phyloP scores from a whole-genome alignment of 2,797 vertebrate species.

The Chelidonichthys spinosus region DNA sequence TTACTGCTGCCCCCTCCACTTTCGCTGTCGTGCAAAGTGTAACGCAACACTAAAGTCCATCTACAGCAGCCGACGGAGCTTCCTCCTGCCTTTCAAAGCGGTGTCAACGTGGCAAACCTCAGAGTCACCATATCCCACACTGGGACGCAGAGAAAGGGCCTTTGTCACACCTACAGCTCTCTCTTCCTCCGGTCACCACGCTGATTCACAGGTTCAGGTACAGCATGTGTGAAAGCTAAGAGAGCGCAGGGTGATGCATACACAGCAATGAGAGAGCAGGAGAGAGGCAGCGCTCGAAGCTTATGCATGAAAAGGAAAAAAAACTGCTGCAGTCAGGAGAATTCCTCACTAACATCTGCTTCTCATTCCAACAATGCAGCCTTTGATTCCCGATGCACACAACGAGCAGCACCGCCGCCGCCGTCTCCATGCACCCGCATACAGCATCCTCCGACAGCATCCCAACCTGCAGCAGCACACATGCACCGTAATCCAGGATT shows the following conservation, averaged over 20 bases:
- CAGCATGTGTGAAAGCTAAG: slow-evolving; percentile 44
- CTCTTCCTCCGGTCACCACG: slow-evolving; percentile 43
- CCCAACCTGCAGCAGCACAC: slow-evolving; percentile 39
- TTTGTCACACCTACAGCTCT: slow-evolving; percentile 47
- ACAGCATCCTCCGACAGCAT: slow-evolving; percentile 49
- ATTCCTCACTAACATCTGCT: slow-evolving; percentile 92
- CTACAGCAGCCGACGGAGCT: slow-evolving; percentile 45
- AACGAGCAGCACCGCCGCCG: slow-evolving; percentile 38
- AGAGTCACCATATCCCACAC: slow-evolving; percentile 50
- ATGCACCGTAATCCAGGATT: slow-evolving; percentile 1
- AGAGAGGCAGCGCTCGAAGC: slow-evolving; percentile 69
- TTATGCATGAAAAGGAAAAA: slow-evolving; percentile 74
- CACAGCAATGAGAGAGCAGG: slow-evolving; percentile 62
- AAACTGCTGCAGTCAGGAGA: slow-evolving; percentile 89
- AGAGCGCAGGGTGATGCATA: slow-evolving; percentile 24
- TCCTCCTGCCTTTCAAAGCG: slow-evolving; percentile 62
- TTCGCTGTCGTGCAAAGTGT: slow-evolving; percentile 50
- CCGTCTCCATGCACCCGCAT: slow-evolving; percentile 37
- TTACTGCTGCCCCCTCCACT: slow-evolving; percentile 49
- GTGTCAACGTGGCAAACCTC: slow-evolving; percentile 78
- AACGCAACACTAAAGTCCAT: slow-evolving; percentile 55
- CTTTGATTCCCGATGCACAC: slow-evolving; percentile 83
- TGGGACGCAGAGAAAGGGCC: slow-evolving; percentile 41
- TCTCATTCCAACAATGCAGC: slow-evolving; percentile 90
- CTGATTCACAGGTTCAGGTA: slow-evolving; percentile 58